phyloP scores from a whole-genome alignment of 2,797 vertebrate genomes.

The Enteromius anoplus region DNA sequence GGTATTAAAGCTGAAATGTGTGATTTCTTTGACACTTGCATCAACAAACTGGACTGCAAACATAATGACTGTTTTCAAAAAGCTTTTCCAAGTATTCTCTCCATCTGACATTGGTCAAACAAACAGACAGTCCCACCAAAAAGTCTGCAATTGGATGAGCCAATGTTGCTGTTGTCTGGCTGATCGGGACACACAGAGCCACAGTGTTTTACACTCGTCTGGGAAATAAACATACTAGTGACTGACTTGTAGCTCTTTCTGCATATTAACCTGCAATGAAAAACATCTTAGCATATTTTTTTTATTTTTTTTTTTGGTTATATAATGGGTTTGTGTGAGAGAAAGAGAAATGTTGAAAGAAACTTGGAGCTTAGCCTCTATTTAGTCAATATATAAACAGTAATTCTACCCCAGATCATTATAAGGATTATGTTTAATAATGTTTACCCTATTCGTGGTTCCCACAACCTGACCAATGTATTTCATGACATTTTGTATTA shows the following conservation, averaged over 20 bases:
- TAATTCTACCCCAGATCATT: background rate
- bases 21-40: background rate
- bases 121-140: background rate
- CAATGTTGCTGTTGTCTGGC: background rate
- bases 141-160: background rate
- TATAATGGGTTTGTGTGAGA: background rate
- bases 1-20: background rate
- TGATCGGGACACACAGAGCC: background rate
- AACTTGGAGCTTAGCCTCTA: background rate
- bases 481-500: background rate
- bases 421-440: background rate
- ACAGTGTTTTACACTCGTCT: background rate
- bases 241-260: background rate
- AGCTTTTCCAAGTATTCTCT: background rate
- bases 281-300: constrained; percentile 8
- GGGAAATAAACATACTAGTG: constrained; percentile 3
- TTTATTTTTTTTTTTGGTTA: too few relatives aligned
- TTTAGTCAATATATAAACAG: background rate
- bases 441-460: background rate
- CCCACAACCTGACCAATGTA: background rate
- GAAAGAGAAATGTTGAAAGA: background rate
- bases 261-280: background rate
- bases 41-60: background rate
- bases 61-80: background rate
- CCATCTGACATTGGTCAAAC: background rate